These are phyloP conservation scores for Hyposoter didymator DNA, from an alignment of 2,888 invertebrate genomes.

Conservation along the genomic window DNA sequence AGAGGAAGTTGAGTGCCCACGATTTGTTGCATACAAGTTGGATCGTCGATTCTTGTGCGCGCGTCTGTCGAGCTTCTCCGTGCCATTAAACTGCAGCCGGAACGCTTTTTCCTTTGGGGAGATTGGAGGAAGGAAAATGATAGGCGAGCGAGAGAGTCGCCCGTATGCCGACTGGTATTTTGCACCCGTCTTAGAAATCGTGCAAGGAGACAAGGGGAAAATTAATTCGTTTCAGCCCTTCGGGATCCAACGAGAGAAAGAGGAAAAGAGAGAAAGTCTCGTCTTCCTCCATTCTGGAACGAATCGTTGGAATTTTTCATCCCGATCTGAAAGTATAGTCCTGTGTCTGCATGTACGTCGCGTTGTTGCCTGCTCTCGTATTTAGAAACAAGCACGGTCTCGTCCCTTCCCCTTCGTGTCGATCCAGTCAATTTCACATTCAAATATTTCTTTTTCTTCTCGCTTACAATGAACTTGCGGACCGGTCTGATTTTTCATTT, in stretches of 20 bases:
- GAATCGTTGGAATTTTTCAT: constrained; percentile 72
- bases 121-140: constrained; percentile 25
- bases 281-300: constrained; percentile 66
- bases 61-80: constrained; percentile 18
- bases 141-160: constrained; percentile 6
- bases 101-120: constrained; percentile 50
- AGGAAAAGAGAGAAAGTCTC: background rate
- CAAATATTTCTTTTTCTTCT: background rate
- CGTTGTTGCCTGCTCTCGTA: constrained; percentile 1
- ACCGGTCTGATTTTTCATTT: background rate
- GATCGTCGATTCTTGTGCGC: constrained; percentile 28
- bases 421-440: background rate
- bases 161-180: constrained; percentile 56
- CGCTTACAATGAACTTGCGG: background rate
- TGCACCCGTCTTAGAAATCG: constrained; percentile 49
- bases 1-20: constrained; percentile 32
- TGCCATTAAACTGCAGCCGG: constrained; percentile 38
- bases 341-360: constrained; percentile 1
- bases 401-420: constrained; percentile 26
- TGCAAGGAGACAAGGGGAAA: constrained; percentile 28
- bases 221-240: constrained; percentile 67
- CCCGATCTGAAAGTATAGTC: constrained; percentile 33
- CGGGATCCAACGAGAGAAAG: constrained; percentile 24
- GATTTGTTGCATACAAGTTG: constrained; percentile 39
- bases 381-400: constrained; percentile 30